Evolutionary conservation across 2,888 invertebrate genomes (phyloP).

Genomic region (Agonum fuliginosum): DNA sequence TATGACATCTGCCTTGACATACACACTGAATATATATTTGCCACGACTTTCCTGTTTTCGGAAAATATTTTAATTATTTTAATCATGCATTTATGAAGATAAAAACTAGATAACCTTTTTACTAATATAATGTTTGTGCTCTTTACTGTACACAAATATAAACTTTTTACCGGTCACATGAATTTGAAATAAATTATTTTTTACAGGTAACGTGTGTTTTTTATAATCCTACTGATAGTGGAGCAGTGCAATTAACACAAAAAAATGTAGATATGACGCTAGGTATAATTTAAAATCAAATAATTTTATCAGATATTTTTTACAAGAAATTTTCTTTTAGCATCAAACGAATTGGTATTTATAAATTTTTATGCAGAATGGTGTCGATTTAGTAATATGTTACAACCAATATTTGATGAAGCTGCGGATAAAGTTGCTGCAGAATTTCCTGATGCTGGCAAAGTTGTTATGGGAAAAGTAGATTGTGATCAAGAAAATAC

Average conservation of each 20-base stretch:
- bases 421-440: conserved; percentile 90
- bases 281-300: conserved; percentile 76
- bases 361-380: conserved; percentile 99
- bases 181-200: conserved; percentile 44
- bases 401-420: conserved; percentile 97
- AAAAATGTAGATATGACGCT: conserved; percentile 89
- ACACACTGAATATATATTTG: conserved; percentile 18
- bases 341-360: conserved; percentile 96
- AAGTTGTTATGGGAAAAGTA: conserved; percentile 95
- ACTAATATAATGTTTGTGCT: neutral
- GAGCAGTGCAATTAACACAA: conserved; percentile 86
- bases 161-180: conserved; percentile 34
- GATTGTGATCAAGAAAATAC: conserved; percentile 96
- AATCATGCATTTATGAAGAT: neutral
- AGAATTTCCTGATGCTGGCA: conserved; percentile 87
- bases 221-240: conserved; percentile 87
- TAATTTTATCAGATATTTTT: neutral
- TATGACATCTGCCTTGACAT: conserved; percentile 53
- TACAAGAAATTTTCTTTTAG: conserved; percentile 75
- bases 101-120: no score
- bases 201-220: conserved; percentile 75
- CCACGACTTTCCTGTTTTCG: conserved; percentile 57
- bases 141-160: conserved; percentile 18
- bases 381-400: conserved; percentile 98
- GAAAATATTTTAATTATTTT: neutral